Base-by-base conservation (phyloP, 2,888 invertebrate genomes). In the Cryptocheilus praepositus region DNA sequence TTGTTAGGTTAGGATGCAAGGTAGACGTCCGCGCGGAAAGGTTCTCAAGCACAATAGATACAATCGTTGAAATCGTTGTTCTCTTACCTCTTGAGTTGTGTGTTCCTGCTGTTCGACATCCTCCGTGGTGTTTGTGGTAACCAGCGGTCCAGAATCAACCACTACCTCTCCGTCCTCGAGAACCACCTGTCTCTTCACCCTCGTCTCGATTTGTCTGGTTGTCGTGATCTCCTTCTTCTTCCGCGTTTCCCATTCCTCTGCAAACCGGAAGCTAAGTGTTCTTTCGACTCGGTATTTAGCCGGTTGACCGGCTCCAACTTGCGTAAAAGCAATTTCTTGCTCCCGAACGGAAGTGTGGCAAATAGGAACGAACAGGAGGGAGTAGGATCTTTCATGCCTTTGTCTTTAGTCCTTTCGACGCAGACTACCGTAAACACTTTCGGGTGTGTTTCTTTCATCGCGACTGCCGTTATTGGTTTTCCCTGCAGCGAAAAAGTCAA, bases 191-290 rank as follows among this genome's bases (percentile, higher is more conserved):
- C 97, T 92, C 89, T 97, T 96, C 51, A 97, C 96, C 76, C 96
- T 90, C 52, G 96, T 97, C 85, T 96, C 96, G 82, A 97, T 96
- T 90, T 96, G 96, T 77, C 95, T 93, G 67, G 95, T 96, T 75
- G 96, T 96, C 78, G 95, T 95, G 85, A 96, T 93, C 90, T 96
- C 96, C 81, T 95, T 95, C 89, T 95, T 96, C 90, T 95, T 95
- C 87, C 95, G 94, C 82, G 95, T 96, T 89, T 96, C 93, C 95
- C 96, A 96, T 94, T 96, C 96, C 91, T 97, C 96, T 96, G 92
- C 65, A 91, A 91, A 36, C 4, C 36, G 36, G 36, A 36, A 36
- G 44, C 43, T 4, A 7, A 36, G 36, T 11, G 36, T 36, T 36
- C 36, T 36, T 36, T 36, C 36, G 36, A 36, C 36, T 36, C 45